phyloP scores from a whole-genome alignment of 2,797 vertebrate species.

The Macroramphosus scolopax region DNA sequence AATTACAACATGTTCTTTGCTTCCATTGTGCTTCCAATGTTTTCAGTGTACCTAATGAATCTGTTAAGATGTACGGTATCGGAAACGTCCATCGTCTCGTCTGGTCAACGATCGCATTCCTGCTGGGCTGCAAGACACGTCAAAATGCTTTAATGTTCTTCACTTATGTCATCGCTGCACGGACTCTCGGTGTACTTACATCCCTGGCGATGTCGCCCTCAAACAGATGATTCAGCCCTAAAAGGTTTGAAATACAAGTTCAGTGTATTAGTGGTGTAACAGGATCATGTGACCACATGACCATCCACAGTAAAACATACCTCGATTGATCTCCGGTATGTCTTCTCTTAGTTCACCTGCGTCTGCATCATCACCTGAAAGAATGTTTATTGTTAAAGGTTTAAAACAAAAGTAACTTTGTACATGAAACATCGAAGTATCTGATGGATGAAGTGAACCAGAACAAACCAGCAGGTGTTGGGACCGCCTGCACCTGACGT shows the following conservation, averaged over 20 bases:
- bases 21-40: no score
- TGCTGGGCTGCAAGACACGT: slow-evolving; percentile 59
- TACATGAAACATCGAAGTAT: background rate
- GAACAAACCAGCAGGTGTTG: slow-evolving; percentile 53
- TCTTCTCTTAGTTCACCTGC: slow-evolving; percentile 78
- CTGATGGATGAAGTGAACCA: background rate
- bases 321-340: slow-evolving; percentile 86
- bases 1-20: no score
- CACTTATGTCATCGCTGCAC: background rate
- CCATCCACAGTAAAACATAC: no score
- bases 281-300: no score
- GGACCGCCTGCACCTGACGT: slow-evolving; percentile 61
- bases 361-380: slow-evolving; percentile 66
- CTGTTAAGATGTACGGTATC: slow-evolving; percentile 87
- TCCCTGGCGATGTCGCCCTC: slow-evolving; percentile 86
- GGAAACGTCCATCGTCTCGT: slow-evolving; percentile 84
- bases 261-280: no score
- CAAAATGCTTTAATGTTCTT: background rate
- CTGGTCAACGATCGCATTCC: slow-evolving; percentile 82
- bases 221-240: slow-evolving; percentile 83
- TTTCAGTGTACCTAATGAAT: slow-evolving; percentile 82
- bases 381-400: slow-evolving; percentile 5
- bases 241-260: slow-evolving; percentile 6
- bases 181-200: slow-evolving; percentile 75
- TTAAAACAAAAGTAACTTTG: background rate